Base-by-base conservation (phyloP, 2,797 vertebrate species). In the Crypturellus tataupa region DNA sequence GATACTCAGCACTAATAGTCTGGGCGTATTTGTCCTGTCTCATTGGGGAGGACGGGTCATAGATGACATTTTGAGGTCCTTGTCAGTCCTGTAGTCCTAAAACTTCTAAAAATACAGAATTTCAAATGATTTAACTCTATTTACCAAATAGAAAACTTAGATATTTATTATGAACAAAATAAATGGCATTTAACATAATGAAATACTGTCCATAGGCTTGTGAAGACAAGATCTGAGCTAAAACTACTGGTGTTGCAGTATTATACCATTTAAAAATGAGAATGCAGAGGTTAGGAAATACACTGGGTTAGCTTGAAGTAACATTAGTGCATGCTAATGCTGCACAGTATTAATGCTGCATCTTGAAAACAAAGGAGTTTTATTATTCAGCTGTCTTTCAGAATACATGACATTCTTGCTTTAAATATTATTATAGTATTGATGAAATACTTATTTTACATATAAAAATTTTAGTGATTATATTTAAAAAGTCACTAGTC, bases 51-150 rank as follows among this genome's bases (percentile, higher is more conserved):
- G 39, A 40, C 12, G 23, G 64, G 40, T 46, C 23, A 12, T n/a
- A 8, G 53, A 19, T 1, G 3, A 4, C 3, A 2, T 4, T 11
- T 58, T 1, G 46, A 80, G 40, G 76, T 7, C 23, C 24, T 40
- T 10, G 2, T 12, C 49, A 46, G 56, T 14, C 1, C 75, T 2
- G 10, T 3, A 9, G 21, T 19, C 33, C 60, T 37, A 12, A 5
- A 13, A 8, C 18, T 8, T 3, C 55, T 25, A 18, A 40, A 75
- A 72, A 37, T 3, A 15, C 24, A 13, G 6, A 14, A 31, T n/a
- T 35, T 23, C 35, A 69, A 80, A 72, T 2, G 39, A 73, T 9
- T 9, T 3, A 35, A 80, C 40, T 65, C 58, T 10, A 20, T 73
- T 64, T 12, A 42, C 27, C 2, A 62, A 51, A 4, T 1, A 19